Conservation (phyloP, 1,140 invertebrate genomes). For the Helicoverpa armigera region DNA sequence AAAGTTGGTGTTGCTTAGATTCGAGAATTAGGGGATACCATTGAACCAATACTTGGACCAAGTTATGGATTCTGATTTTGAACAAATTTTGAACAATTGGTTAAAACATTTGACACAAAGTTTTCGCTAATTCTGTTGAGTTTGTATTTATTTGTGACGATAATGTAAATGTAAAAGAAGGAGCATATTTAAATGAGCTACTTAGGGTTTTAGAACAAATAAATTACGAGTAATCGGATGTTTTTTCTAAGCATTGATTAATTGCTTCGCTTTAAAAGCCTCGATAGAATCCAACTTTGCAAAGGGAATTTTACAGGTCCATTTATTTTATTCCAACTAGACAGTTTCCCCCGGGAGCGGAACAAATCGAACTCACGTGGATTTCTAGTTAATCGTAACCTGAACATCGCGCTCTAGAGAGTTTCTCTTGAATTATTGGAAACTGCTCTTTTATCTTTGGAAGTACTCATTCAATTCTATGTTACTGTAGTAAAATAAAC, state of each 20-base stretch:
- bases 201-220: background rate
- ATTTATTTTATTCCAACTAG: conserved; percentile 43
- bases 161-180: background rate
- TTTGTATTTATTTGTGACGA: background rate
- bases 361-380: conserved; percentile 39
- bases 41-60: conserved; percentile 23
- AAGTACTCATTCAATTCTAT: background rate
- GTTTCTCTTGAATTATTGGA: conserved; percentile 15
- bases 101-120: conserved; percentile 2
- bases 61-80: conserved; percentile 18
- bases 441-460: background rate
- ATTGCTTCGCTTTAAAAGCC: conserved; percentile 9
- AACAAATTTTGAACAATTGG: conserved; percentile 32
- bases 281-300: conserved; percentile 14
- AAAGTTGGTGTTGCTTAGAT: conserved; percentile 38
- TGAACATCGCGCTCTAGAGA: background rate
- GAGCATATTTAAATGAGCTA: background rate
- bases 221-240: conserved; percentile 3
- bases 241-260: conserved; percentile 17
- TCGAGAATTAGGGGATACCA: conserved; percentile 17
- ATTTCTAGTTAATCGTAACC: conserved; percentile 40
- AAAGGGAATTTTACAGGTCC: conserved; percentile 14
- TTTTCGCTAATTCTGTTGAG: conserved; percentile 8
- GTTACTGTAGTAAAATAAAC: background rate
- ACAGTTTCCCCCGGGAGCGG: conserved; percentile 19